phyloP scores from a whole-genome alignment of 2,797 vertebrate species.

The Halcyon chelicuti region DNA sequence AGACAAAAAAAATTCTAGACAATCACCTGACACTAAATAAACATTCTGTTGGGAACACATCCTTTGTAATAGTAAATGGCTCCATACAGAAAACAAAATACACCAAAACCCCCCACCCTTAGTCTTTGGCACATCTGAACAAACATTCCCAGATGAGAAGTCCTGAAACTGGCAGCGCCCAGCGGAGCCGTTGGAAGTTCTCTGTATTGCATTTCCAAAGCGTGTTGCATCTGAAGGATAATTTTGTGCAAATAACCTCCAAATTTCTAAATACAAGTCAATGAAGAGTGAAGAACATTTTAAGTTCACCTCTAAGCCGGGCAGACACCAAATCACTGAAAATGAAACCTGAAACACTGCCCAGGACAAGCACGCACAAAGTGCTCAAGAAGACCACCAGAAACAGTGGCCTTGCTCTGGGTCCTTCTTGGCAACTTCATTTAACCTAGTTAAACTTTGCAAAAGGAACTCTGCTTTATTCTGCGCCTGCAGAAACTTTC shows the following conservation, averaged over 20 bases:
- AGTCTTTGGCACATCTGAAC: neutral
- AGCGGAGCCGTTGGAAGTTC: fast-evolving
- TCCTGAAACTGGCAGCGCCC: neutral
- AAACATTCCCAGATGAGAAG: neutral
- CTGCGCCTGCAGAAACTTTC: neutral
- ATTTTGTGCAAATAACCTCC: neutral
- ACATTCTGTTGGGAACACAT: neutral
- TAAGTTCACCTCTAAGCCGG: neutral
- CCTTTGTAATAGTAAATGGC: neutral
- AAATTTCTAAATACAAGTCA: neutral
- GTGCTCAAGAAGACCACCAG: neutral
- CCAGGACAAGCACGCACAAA: neutral
- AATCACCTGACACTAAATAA: neutral
- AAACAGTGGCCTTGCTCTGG: neutral
- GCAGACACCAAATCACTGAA: neutral
- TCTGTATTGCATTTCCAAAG: neutral
- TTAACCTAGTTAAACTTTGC: neutral
- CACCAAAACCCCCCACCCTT: neutral
- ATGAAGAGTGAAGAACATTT: neutral
- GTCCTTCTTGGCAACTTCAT: neutral
- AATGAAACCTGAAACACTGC: neutral
- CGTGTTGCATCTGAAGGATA: neutral
- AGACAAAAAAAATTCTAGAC: neutral
- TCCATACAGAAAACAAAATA: neutral
- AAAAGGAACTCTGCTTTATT: neutral